phyloP scores from a whole-genome alignment of 2,888 invertebrate genomes.

The Heliconius aoede region DNA sequence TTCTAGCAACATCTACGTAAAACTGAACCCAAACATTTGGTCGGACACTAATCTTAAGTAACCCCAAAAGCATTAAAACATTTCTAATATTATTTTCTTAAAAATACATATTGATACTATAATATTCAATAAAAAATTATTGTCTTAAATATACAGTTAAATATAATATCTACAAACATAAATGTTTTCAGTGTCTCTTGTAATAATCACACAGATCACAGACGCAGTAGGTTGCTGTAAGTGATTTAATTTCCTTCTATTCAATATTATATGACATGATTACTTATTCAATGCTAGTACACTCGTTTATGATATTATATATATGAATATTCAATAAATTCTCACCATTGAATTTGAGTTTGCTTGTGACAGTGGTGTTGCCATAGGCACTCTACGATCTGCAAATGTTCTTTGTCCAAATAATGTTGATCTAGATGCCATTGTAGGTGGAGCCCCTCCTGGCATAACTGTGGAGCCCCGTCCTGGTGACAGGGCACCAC shows the following conservation, averaged over 20 bases:
- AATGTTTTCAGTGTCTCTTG: too few species aligned
- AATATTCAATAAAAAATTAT: too few species aligned
- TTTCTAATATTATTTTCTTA: background rate
- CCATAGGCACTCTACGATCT: constrained; percentile 88
- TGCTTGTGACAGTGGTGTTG: constrained; percentile 82
- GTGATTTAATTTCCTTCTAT: background rate
- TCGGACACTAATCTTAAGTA: background rate
- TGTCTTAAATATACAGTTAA: too few species aligned
- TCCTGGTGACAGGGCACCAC: constrained; percentile 78
- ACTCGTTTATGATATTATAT: background rate
- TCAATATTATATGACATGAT: background rate
- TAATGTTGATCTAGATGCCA: constrained; percentile 85
- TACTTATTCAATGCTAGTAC: background rate
- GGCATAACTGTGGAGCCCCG: constrained; percentile 76
- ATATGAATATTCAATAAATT: constrained; percentile 10
- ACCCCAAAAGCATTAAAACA: too few species aligned
- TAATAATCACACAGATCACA: too few species aligned
- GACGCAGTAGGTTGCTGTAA: too few species aligned
- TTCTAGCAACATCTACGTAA: too few species aligned
- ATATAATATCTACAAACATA: too few species aligned
- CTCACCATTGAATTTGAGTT: constrained; percentile 82
- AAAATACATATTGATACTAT: background rate
- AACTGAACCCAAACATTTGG: background rate
- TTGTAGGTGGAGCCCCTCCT: constrained; percentile 81
- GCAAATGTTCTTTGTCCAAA: constrained; percentile 92